phyloP scores from a whole-genome alignment of 2,888 invertebrate species.

The Agrilus mali region DNA sequence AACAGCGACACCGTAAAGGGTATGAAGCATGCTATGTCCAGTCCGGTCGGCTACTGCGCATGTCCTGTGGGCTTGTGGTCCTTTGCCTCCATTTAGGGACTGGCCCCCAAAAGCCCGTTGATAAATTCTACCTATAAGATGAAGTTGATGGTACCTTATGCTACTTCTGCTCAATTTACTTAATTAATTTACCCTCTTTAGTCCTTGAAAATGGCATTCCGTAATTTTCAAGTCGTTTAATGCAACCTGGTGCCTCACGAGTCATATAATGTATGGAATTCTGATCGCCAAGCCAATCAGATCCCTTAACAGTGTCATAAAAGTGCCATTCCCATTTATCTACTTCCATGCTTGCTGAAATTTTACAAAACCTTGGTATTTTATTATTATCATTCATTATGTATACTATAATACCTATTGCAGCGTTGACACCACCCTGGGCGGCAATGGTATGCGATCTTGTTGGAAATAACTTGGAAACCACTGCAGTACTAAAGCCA shows the following conservation, averaged over 20 bases:
- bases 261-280: conserved; percentile 72
- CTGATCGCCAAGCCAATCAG: conserved; percentile 64
- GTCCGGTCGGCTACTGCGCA: conserved; percentile 59
- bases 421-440: conserved; percentile 74
- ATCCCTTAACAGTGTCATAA: conserved; percentile 65
- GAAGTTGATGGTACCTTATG: too few relatives aligned
- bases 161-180: too few relatives aligned
- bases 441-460: conserved; percentile 67
- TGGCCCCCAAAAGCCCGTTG: conserved; percentile 63
- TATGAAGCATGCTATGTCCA: conserved; percentile 57
- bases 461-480: conserved; percentile 66
- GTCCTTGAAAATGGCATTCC: conserved; percentile 60
- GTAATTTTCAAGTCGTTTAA: conserved; percentile 46
- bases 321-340: conserved; percentile 68
- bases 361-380: background rate
- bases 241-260: conserved; percentile 44
- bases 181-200: conserved; percentile 49
- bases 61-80: conserved; percentile 48
- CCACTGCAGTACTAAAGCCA: conserved; percentile 60
- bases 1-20: conserved; percentile 55
- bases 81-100: conserved; percentile 51
- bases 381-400: too few relatives aligned
- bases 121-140: conserved; percentile 36
- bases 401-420: conserved; percentile 39
- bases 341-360: conserved; percentile 42